Base-by-base conservation (phyloP, 92 coral and sea anemone species). In the Zoanthus sociatus region DNA sequence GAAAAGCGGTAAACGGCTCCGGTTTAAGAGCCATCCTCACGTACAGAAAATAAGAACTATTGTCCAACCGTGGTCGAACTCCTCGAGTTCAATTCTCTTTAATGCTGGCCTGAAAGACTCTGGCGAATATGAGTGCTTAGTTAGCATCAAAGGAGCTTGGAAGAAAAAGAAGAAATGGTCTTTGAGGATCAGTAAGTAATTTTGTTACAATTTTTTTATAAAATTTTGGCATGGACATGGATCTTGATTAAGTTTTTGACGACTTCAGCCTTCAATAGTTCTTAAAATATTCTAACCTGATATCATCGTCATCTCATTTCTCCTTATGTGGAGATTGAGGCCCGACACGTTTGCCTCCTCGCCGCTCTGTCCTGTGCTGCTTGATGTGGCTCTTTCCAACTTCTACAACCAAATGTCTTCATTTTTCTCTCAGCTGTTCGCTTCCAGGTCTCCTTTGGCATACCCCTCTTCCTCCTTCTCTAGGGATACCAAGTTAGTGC, bases 51-150 rank as follows among this genome's bases (percentile, higher is more conserved):
- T 63, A 50, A 53, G 42, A 21, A 69, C 46, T 33, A 55, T 77
- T 12, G 17, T 44, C 26, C 20, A 13, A 3, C 82, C 82, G 5
- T 77, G 82, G 82, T 53, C 82, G 15, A 21, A 20, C 32, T 77
- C 82, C 11, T 21, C 68, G 0, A 14, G 66, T 10, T 77, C 82
- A n/a, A 66, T 77, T 14, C 20, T 12, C 15, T 77, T 77, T 55
- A 58, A 30, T 12, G 82, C 82, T 77, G 45, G 64, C 10, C 82
- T 77, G 12, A 31, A 54, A 14, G 82, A 77, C 54, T 77, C 82
- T 13, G 82, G 82, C 1, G 68, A 77, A n/a, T 77, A 77, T 7
- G 82, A 77, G n/a, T 77, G 82, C 67, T 46, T 77, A 55, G 18
- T 54, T 21, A 77, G 54, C 37, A 30, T 21, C 11, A 53, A 77